Conservation (phyloP, 2,113 vertebrate species). For the Odocoileus virginianus region DNA sequence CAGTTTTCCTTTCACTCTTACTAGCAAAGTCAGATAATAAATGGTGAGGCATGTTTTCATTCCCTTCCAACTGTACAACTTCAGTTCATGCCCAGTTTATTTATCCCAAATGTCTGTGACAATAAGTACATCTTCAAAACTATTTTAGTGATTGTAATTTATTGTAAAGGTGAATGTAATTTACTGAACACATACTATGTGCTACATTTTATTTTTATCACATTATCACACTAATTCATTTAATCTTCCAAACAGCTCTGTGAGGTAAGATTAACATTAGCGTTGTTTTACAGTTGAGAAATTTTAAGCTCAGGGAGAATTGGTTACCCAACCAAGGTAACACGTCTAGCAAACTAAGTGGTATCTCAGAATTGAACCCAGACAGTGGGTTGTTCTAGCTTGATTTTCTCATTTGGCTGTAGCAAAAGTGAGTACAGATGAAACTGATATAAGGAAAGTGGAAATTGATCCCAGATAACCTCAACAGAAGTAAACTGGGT, state of each 20-base stretch:
- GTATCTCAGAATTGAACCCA: not conserved
- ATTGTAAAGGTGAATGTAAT: not conserved
- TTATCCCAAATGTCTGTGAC: not conserved
- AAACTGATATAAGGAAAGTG: not conserved
- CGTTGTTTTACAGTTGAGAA: not conserved
- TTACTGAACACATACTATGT: not conserved
- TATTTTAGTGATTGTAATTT: not conserved
- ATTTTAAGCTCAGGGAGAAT: not conserved
- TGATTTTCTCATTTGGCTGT: not conserved
- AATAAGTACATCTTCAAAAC: not conserved
- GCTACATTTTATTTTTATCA: not conserved
- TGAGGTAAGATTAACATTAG: not conserved
- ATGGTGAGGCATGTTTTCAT: not conserved
- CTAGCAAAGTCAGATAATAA: not conserved
- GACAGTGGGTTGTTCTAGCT: not conserved
- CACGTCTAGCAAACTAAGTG: not conserved
- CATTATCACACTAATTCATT: not conserved
- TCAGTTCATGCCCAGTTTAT: not conserved
- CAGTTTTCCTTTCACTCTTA: not conserved
- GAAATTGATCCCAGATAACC: not conserved
- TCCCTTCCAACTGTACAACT: not conserved
- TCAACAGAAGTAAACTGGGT: not conserved
- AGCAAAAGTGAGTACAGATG: not conserved
- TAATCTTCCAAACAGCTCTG: not conserved
- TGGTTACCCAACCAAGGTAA: not conserved